phyloP scores from a whole-genome alignment of 1,140 invertebrate genomes.

The Popillia japonica region DNA sequence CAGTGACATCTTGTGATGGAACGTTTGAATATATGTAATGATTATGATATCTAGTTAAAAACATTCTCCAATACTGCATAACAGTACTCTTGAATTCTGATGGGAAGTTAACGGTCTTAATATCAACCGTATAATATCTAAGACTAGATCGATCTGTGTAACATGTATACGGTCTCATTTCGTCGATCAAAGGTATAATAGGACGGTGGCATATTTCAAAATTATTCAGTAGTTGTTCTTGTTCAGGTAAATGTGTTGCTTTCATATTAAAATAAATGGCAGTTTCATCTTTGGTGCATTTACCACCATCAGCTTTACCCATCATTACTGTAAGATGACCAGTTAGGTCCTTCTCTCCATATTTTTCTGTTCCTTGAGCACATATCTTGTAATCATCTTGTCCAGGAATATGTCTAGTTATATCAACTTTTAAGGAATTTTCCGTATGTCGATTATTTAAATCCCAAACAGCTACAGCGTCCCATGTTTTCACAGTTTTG shows the following conservation, averaged over 20 bases:
- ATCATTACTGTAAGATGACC: slow-evolving; percentile 53
- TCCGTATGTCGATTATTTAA: slow-evolving; percentile 51
- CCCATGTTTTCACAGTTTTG: slow-evolving; percentile 54
- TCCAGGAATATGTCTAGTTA: slow-evolving; percentile 55
- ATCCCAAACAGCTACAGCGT: slow-evolving; percentile 55
- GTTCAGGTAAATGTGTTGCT: no score
- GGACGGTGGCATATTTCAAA: slow-evolving; percentile 44
- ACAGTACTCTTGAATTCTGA: neutral
- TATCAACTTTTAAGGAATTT: slow-evolving; percentile 53
- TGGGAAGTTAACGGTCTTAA: slow-evolving; percentile 40
- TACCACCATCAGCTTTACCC: no score
- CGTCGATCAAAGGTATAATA: slow-evolving; percentile 34
- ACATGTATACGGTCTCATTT: slow-evolving; percentile 42
- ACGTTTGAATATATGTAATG: slow-evolving; percentile 1
- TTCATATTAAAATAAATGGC: slow-evolving; percentile 46
- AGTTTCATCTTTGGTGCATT: slow-evolving; percentile 47
- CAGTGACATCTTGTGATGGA: neutral
- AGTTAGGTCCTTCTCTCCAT: slow-evolving; percentile 45
- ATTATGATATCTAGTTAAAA: slow-evolving; percentile 8
- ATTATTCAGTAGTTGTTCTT: slow-evolving; percentile 40
- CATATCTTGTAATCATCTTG: slow-evolving; percentile 59
- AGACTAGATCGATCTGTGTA: slow-evolving; percentile 43
- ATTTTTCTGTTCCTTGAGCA: slow-evolving; percentile 54
- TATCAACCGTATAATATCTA: slow-evolving; percentile 47
- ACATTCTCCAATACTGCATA: slow-evolving; percentile 21